Evolutionary conservation across 35 echinoderm and acorn worm species (phyloP).

Genomic region (Ophioderma brevispina): DNA sequence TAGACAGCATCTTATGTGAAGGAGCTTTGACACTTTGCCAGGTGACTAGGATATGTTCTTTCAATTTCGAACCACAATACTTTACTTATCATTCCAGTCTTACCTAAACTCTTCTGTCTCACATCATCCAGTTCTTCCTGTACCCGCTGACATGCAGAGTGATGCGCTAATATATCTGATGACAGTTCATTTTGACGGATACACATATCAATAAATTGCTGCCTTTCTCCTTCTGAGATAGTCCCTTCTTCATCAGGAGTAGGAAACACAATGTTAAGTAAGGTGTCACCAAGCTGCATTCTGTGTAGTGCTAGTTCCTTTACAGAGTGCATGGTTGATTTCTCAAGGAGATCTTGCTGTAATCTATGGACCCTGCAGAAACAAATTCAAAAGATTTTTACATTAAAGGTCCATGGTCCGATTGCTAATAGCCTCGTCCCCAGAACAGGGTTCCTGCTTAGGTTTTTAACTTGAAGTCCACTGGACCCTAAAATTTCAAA

Average conservation of each 20-base stretch:
- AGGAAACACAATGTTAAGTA: constrained; percentile 35
- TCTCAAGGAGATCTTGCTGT: constrained; percentile 40
- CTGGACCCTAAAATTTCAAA: too few relatives aligned
- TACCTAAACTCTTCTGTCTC: constrained; percentile 29
- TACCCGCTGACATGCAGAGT: constrained; percentile 9
- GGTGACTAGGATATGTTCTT: too few relatives aligned
- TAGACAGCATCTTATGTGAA: too few relatives aligned
- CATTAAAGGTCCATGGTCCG: too few relatives aligned
- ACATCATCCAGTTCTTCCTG: constrained; percentile 44
- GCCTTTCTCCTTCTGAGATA: neutral
- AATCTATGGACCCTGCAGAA: constrained; percentile 8
- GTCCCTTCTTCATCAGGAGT: neutral
- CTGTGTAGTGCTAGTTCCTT: constrained; percentile 40
- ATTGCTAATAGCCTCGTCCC: too few relatives aligned
- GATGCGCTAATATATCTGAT: constrained; percentile 38
- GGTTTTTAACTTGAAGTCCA: too few relatives aligned
- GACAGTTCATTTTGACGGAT: constrained; percentile 15
- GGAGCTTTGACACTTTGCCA: too few relatives aligned
- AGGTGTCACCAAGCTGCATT: constrained; percentile 36
- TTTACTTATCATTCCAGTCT: neutral
- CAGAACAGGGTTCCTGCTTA: too few relatives aligned
- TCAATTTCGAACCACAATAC: too few relatives aligned
- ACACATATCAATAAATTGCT: constrained; percentile 13
- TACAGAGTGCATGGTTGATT: neutral
- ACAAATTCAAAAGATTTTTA: neutral